Percentiles rank a stretch among this genome's conserved stretches.
Evolutionary conservation across 2,797 vertebrate species (phyloP).

Genomic region (Hylomyscus alleni): DNA sequence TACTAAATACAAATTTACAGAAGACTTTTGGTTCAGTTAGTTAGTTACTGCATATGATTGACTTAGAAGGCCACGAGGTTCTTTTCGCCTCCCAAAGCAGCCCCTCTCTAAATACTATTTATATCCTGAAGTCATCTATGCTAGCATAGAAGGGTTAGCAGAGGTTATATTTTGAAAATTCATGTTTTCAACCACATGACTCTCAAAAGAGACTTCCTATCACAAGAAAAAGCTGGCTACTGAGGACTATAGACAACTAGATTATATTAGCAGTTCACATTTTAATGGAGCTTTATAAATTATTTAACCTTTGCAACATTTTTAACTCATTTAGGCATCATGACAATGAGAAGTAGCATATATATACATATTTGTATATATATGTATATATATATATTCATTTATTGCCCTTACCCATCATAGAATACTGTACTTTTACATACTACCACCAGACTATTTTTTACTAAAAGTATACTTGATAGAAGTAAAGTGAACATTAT

Average conservation of each 20-base stretch:
- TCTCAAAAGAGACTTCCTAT: background rate
- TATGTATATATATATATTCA: background rate
- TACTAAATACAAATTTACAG: background rate
- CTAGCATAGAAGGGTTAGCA: background rate
- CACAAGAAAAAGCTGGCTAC: constrained; percentile 48
- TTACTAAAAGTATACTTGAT: background rate
- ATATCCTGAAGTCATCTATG: constrained; percentile 13
- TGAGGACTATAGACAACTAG: constrained; percentile 6
- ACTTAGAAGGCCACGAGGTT: background rate
- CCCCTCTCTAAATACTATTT: background rate
- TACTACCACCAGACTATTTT: background rate
- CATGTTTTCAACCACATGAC: background rate
- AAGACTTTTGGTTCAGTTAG: background rate
- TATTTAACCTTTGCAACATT: constrained; percentile 20
- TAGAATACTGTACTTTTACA: background rate
- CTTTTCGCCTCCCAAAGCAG: background rate
- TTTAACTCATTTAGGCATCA: constrained; percentile 22
- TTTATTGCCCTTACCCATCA: background rate
- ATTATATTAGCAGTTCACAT: constrained; percentile 17
- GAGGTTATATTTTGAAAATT: constrained; percentile 38
- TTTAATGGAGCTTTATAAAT: constrained; percentile 50
- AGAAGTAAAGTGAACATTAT: constrained; percentile 63
- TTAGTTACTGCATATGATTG: background rate
- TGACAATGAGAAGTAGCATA: background rate
- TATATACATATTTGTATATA: background rate